A percentile compares a stretch with the other conserved stretches of the same genome.
Conservation (phyloP, 2,888 invertebrate species). For the Labia minor region DNA sequence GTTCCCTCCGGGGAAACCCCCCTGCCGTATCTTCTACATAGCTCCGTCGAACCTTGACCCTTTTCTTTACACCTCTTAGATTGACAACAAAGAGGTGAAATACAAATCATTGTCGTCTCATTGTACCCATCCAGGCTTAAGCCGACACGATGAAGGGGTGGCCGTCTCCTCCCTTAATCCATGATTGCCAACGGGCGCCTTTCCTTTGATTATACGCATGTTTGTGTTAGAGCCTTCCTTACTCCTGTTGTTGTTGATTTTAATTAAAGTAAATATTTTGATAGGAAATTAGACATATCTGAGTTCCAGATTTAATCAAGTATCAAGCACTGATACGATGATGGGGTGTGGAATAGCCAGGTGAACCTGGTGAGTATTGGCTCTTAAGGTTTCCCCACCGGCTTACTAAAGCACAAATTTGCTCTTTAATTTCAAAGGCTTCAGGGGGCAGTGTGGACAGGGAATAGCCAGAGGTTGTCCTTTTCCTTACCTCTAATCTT, state of each 20-base stretch:
- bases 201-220: not conserved
- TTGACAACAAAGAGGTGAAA: too few species aligned
- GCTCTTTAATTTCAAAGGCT: slow-evolving; percentile 3
- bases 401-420: not conserved
- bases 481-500: slow-evolving; percentile 79
- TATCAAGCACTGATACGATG: not conserved
- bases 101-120: too few species aligned
- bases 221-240: not conserved
- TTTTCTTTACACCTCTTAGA: not conserved
- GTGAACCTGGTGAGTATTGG: not conserved
- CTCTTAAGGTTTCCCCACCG: not conserved
- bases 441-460: not conserved
- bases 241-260: slow-evolving; percentile 6
- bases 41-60: not conserved
- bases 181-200: not conserved
- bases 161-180: not conserved
- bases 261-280: slow-evolving; percentile 5
- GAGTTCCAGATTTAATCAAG: slow-evolving; percentile 8
- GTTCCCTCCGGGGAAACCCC: not conserved
- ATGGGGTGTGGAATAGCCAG: not conserved
- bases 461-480: not conserved
- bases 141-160: too few species aligned
- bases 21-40: not conserved
- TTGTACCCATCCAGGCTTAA: too few species aligned
- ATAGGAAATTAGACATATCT: slow-evolving; percentile 8